Conservation (phyloP, 64 coral and sea anemone genomes). For the Orbicella faveolata region DNA sequence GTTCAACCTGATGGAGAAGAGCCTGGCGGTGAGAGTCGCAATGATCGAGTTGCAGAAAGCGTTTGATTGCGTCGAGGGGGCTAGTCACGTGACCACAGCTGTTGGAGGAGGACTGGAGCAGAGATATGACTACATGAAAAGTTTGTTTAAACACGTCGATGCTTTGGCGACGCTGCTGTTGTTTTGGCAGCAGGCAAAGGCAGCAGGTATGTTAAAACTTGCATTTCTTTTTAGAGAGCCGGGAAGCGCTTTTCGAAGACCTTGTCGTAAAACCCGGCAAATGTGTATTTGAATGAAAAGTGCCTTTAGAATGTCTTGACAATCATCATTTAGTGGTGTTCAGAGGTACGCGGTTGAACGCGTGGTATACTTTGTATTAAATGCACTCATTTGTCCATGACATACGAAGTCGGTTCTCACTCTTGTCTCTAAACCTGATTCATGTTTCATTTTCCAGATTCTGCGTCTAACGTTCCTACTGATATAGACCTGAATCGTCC, state of each 20-base stretch:
- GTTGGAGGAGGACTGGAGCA: slow-evolving; percentile 26
- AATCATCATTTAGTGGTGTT: too few relatives aligned
- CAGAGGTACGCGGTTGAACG: too few relatives aligned
- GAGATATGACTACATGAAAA: slow-evolving; percentile 71
- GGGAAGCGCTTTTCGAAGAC: too few relatives aligned
- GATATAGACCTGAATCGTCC: slow-evolving; percentile 20
- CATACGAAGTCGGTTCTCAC: too few relatives aligned
- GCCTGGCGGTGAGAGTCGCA: slow-evolving; percentile 53
- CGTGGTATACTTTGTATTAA: too few relatives aligned
- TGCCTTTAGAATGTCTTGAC: not conserved
- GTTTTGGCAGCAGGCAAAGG: slow-evolving; percentile 60
- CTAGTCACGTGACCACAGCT: slow-evolving; percentile 29
- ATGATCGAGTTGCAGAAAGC: slow-evolving; percentile 62
- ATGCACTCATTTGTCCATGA: too few relatives aligned
- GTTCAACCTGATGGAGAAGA: slow-evolving; percentile 28
- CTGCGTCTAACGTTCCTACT: slow-evolving; percentile 2
- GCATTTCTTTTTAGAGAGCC: not conserved
- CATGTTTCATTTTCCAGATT: slow-evolving; percentile 19
- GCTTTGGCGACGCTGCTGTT: slow-evolving; percentile 62
- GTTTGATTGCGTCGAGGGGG: slow-evolving; percentile 40
- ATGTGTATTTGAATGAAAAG: not conserved
- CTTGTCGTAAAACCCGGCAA: not conserved
- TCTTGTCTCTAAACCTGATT: not conserved
- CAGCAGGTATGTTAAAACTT: slow-evolving; percentile 19
- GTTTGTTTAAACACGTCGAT: slow-evolving; percentile 71